Base-by-base conservation (phyloP, 2,113 vertebrate species). In the Aleadryas rufinucha region DNA sequence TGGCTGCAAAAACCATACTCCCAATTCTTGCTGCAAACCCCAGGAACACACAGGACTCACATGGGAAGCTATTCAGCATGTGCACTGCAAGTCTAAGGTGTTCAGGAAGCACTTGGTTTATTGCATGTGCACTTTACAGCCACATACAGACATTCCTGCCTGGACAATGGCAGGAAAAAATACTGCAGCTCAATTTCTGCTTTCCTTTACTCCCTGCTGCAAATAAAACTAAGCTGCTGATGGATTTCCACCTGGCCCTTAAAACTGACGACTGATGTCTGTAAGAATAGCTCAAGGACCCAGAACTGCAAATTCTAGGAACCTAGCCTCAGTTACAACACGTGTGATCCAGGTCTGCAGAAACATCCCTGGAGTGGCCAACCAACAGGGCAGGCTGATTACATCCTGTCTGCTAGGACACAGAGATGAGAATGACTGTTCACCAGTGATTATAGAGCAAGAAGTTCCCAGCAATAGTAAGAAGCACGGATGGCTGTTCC, bases 261-360 rank as follows among this genome's bases (percentile, higher is more conserved):
- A 59, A 69, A 80, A 33, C 6, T 63, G 30, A 33, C 59, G 63
- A n/a, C 49, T 72, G 37, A 33, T 83, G 49, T 11, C 75, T 3
- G 1, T 33, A 85, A 63, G 47, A 90, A 70, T 1, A 83, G 26
- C 53, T 66, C 56, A 60, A 74, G 24, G 44, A 37, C n/a, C 20
- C 21, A 61, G 63, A n/a, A 27, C 10, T 54, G 8, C 10, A 11
- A 4, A 65, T 2, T 44, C n/a, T 6, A 37, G 27, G 31, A 83
- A 18, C 57, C 8, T 53, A 47, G 19, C 10, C 16, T 72, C 20
- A 44, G 23, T 30, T 13, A n/a, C 35, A 35, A 7, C 23, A n/a
- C 0, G 0, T 42, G 53, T 17, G 26, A 78, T 84, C 15, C 1
- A 4, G 27, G 11, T 19, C 42, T 54, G 31, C 28, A 90, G 66